Base-by-base conservation (phyloP, 2,888 invertebrate genomes). In the Drosophila paramelanica region DNA sequence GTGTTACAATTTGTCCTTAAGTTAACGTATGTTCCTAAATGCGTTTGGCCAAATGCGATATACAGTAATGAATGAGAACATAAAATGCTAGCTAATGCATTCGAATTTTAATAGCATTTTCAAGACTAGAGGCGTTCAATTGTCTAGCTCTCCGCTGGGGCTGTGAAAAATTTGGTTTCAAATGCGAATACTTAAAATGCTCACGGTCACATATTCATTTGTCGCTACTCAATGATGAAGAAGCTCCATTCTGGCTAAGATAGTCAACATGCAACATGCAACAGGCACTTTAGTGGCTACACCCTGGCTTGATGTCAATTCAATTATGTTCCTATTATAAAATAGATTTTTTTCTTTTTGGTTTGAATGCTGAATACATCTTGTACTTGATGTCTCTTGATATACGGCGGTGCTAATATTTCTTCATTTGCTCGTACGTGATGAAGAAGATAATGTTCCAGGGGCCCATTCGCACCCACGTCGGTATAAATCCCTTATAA, bases 381-480 rank as follows among this genome's bases (percentile, higher is more conserved):
- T 82, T 82, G 80, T 79, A 82, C 79, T 85, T 66, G 65, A 61
- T 64, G 64, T 66, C 60, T 56, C 36, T 60, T 27, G 51, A 14
- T 41, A 33, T 11, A 46, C 45, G 55, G 25, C 43, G 39, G 17
- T 67, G 42, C 55, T 96, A 95, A 65, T 95, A 86, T 82, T 94
- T 94, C 92, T 97, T 98, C 72, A 98, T 94, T 92, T 98, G 97
- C 92, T 98, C 98, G 92, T 97, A 98, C 8, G 97, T 96, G 90
- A 98, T 94, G 93, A 98, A 98, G 94, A 98, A 98, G 91, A 98
- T 98, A 77, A 98, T 96, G 93, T 98, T 98, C 98, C 98, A 98
- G 5, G 98, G 98, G 0, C 98, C 98, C 96, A 98, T 97, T 79
- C 98, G 94, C 79, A 98, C 94, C 96, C 97, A 97, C 25, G 98